Percentiles rank a stretch among this genome's conserved stretches.
phyloP scores from a whole-genome alignment of 2,113 vertebrate genomes.

The Pavo muticus region DNA sequence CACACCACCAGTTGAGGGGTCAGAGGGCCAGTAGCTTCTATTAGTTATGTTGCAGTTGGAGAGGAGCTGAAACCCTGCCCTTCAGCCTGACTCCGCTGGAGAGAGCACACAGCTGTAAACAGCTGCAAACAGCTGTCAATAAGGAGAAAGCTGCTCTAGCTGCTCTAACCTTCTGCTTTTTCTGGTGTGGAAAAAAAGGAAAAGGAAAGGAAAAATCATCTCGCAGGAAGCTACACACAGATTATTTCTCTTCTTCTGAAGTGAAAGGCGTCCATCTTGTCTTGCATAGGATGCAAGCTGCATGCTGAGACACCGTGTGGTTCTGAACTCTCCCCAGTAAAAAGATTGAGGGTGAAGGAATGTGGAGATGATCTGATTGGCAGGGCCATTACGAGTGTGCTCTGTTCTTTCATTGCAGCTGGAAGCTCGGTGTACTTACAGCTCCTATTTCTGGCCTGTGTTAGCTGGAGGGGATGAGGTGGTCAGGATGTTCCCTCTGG shows the following conservation, averaged over 20 bases:
- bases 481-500: constrained; percentile 47
- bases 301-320: background rate
- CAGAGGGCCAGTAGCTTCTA: background rate
- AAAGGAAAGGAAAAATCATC: background rate
- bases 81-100: accelerated
- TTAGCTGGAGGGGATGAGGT: background rate
- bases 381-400: background rate
- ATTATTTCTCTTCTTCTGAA: background rate
- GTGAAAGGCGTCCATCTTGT: background rate
- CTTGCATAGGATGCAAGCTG: accelerated
- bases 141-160: background rate
- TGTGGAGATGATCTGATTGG: constrained; percentile 23
- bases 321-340: constrained; percentile 17
- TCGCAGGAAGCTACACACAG: accelerated
- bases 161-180: background rate
- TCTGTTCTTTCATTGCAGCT: constrained; percentile 35
- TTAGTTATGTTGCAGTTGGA: background rate
- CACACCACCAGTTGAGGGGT: background rate
- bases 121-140: background rate
- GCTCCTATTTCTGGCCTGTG: constrained; percentile 19
- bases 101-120: background rate
- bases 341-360: constrained; percentile 29
- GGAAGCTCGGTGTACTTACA: constrained; percentile 57
- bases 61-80: background rate
- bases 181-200: background rate